Percentiles rank a stretch among this genome's conserved stretches.
Conservation (phyloP, 2,113 vertebrate species). For the Grammomys dolichurus region DNA sequence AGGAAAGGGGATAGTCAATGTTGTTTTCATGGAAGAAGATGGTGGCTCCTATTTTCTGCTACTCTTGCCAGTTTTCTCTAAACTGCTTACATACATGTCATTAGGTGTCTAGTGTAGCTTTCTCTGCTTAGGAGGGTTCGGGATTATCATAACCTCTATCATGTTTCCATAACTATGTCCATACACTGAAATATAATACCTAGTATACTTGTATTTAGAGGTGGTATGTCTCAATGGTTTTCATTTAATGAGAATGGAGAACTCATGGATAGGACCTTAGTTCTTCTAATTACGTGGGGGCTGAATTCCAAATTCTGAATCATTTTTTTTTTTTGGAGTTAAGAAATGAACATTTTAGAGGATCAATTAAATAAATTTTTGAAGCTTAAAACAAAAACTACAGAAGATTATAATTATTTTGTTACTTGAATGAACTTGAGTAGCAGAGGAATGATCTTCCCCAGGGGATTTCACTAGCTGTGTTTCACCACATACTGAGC, state of each 20-base stretch:
- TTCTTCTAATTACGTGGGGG: background rate
- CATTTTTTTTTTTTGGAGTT: background rate
- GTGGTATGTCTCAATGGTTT: background rate
- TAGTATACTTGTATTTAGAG: background rate
- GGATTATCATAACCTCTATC: background rate
- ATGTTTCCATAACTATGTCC: background rate
- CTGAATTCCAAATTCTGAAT: background rate
- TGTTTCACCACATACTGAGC: background rate
- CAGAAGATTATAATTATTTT: background rate
- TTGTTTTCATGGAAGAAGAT: slow-evolving; percentile 4
- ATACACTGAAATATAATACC: background rate
- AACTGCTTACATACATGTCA: background rate
- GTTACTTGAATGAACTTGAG: background rate
- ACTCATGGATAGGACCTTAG: background rate
- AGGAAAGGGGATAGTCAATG: background rate
- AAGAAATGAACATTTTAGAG: slow-evolving; percentile 26
- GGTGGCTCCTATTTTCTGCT: background rate
- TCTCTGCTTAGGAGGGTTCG: background rate
- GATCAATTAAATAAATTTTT: slow-evolving; percentile 36
- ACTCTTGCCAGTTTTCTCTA: background rate
- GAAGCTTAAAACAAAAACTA: background rate
- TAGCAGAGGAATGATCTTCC: background rate
- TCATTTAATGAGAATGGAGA: background rate
- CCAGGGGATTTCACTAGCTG: background rate
- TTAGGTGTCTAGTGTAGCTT: background rate